Evolutionary conservation across 2,797 vertebrate species (phyloP).

Genomic region (Darevskia nairensis): DNA sequence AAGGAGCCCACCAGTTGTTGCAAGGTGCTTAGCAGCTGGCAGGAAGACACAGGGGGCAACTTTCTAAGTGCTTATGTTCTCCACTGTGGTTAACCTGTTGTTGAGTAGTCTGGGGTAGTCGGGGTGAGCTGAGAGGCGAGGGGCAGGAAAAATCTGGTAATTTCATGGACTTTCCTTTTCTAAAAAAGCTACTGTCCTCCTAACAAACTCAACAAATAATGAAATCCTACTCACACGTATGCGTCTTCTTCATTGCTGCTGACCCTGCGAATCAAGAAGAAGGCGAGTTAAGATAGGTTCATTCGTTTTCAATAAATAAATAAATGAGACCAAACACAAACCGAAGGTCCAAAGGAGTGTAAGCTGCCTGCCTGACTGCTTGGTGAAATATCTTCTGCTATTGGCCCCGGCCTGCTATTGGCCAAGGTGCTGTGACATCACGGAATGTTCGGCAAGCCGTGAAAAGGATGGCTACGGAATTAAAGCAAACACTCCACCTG

Average conservation of each 20-base stretch:
- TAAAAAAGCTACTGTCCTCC: not conserved
- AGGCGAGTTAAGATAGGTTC: not conserved
- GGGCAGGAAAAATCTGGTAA: not conserved
- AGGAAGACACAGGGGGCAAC: no score
- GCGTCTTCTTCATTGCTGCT: conserved; percentile 68
- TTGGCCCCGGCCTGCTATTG: not conserved
- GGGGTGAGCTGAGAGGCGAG: not conserved
- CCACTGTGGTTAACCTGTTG: no score
- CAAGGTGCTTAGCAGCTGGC: no score
- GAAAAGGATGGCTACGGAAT: not conserved
- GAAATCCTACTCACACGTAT: conserved; percentile 67
- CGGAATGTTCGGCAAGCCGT: not conserved
- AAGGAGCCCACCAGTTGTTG: no score
- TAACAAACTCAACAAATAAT: not conserved
- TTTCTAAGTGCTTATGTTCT: no score
- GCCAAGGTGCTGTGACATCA: not conserved
- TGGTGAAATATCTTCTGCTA: no score
- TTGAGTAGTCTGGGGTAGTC: no score
- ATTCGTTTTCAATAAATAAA: no score
- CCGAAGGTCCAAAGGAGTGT: no score
- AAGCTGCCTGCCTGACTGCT: not conserved
- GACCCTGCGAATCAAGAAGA: conserved; percentile 58
- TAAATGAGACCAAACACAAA: no score
- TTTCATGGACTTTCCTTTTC: no score
- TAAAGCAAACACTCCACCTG: not conserved